A percentile compares a stretch with the other conserved stretches of the same genome.
phyloP scores from a whole-genome alignment of 2,113 vertebrate genomes.

The Festucalex cinctus region DNA sequence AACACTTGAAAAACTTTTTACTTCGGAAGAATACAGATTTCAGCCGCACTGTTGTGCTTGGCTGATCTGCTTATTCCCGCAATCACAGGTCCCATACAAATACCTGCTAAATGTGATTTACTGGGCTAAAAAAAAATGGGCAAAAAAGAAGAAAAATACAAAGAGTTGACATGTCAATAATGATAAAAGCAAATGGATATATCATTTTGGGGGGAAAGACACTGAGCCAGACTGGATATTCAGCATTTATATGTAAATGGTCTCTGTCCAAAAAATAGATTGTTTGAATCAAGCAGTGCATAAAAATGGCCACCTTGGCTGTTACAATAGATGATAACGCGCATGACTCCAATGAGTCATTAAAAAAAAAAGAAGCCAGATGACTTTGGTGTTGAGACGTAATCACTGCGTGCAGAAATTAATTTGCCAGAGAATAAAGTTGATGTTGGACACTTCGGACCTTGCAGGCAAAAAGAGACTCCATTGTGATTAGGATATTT shows the following conservation, averaged over 20 bases:
- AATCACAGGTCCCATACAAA: background rate
- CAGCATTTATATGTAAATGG: conserved; percentile 21
- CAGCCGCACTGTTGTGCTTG: background rate
- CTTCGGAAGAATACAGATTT: background rate
- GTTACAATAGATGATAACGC: conserved; percentile 13
- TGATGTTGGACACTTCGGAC: conserved; percentile 33
- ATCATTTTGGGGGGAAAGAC: background rate
- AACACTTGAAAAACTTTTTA: background rate
- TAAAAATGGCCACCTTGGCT: conserved; percentile 11
- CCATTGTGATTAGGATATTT: background rate
- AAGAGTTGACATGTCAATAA: background rate
- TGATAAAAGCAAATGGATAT: background rate
- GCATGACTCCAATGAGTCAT: conserved; percentile 12
- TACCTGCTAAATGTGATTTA: background rate
- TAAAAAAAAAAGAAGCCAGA: conserved; percentile 31
- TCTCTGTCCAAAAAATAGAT: conserved; percentile 10
- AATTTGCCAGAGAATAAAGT: conserved; percentile 36
- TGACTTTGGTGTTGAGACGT: conserved; percentile 37
- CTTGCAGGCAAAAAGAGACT: background rate
- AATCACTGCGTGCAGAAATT: conserved; percentile 36
- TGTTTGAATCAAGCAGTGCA: conserved; percentile 14
- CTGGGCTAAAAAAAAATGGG: background rate
- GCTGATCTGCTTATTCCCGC: background rate
- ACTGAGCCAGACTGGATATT: conserved; percentile 5
- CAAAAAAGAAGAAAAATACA: background rate